phyloP scores from a whole-genome alignment of 2,888 invertebrate genomes.

The Oxytorus armatus region DNA sequence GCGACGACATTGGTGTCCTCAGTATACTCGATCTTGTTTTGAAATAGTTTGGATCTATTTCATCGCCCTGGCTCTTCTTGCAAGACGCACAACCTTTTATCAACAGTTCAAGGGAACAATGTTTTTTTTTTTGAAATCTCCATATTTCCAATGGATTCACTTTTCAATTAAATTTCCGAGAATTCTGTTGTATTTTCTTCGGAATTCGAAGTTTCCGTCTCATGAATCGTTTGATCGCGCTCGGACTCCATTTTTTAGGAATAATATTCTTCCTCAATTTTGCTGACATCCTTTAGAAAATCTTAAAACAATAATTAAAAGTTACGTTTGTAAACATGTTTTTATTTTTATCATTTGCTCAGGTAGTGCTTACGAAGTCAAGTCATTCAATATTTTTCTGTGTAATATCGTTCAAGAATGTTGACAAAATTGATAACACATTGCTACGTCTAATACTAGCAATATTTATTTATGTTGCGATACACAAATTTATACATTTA shows the following conservation, averaged over 20 bases:
- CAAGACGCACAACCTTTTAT: slow-evolving; percentile 18
- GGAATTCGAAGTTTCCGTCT: background rate
- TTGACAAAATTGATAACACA: no score
- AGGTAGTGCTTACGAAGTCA: no score
- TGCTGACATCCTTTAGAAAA: slow-evolving; percentile 73
- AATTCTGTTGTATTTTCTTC: background rate
- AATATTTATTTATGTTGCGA: no score
- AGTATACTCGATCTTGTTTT: slow-evolving; percentile 44
- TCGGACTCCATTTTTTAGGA: slow-evolving; percentile 56
- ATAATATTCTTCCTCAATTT: slow-evolving; percentile 67
- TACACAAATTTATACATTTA: no score
- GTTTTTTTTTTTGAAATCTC: slow-evolving; percentile 45
- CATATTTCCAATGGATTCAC: slow-evolving; percentile 32
- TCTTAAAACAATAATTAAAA: slow-evolving; percentile 71
- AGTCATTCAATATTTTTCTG: no score
- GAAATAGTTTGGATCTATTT: slow-evolving; percentile 2
- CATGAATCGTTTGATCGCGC: slow-evolving; percentile 22
- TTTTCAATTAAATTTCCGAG: slow-evolving; percentile 11
- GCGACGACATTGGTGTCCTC: slow-evolving; percentile 14
- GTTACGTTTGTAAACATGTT: no score
- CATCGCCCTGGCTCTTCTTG: background rate
- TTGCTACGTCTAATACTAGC: no score
- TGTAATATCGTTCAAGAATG: no score
- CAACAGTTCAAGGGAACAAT: slow-evolving; percentile 60
- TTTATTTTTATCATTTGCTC: no score